Conservation (phyloP, 2,113 vertebrate genomes). For the Triplophysa tibetana region DNA sequence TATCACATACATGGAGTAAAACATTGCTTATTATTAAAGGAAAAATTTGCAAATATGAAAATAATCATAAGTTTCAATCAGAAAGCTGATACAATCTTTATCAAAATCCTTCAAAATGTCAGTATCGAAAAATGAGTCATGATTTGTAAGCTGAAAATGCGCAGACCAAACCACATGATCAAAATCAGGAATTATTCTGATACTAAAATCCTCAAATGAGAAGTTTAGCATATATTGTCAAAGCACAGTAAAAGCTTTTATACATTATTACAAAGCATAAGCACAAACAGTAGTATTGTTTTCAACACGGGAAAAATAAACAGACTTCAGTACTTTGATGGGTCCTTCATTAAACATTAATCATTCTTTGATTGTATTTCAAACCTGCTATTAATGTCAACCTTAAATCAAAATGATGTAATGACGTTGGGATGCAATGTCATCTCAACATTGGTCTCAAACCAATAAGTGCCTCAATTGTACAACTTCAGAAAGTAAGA, state of each 20-base stretch:
- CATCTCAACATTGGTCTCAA: conserved; percentile 8
- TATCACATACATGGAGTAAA: conserved; percentile 42
- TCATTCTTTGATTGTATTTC: background rate
- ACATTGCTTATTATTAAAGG: conserved; percentile 37
- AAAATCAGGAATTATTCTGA: conserved; percentile 42
- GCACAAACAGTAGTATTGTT: conserved; percentile 18
- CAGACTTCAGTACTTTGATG: background rate
- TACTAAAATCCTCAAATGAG: conserved; percentile 37
- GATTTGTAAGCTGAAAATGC: conserved; percentile 47
- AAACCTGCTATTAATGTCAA: background rate
- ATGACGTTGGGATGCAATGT: background rate
- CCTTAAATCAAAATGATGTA: background rate
- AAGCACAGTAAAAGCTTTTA: conserved; percentile 28
- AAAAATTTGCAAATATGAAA: conserved; percentile 25
- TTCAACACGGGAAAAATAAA: background rate
- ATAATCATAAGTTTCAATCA: background rate
- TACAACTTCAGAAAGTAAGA: conserved; percentile 15
- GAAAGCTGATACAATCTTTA: background rate
- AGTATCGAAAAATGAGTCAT: background rate
- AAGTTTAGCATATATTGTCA: conserved; percentile 35
- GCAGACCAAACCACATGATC: conserved; percentile 39
- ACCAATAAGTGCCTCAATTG: background rate
- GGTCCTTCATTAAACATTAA: conserved; percentile 24
- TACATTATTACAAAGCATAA: background rate
- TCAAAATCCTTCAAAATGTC: conserved; percentile 17